A percentile compares a stretch with the other conserved stretches of the same genome.
Conservation (phyloP, 2,113 vertebrate genomes). For the Isurus oxyrinchus region DNA sequence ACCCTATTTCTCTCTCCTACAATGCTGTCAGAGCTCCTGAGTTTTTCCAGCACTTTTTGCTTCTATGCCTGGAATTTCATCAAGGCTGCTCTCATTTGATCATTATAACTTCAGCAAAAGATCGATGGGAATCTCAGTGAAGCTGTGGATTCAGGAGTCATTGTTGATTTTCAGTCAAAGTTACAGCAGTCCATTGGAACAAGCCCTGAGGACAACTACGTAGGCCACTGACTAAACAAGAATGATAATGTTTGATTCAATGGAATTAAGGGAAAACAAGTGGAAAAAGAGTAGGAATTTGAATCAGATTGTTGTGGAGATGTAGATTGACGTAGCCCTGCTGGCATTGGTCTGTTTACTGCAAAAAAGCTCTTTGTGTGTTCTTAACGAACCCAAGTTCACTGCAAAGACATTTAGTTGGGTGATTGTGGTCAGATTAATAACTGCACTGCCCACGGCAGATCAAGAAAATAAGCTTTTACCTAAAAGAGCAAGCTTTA, state of each 20-base stretch:
- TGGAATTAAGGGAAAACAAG: neutral
- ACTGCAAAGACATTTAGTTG: neutral
- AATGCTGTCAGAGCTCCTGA: no score
- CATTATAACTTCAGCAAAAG: neutral
- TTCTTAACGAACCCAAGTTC: neutral
- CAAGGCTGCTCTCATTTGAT: neutral
- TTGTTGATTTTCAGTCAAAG: neutral
- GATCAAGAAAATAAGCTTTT: neutral
- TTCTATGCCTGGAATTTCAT: neutral
- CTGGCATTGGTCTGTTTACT: neutral
- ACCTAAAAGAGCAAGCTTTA: neutral
- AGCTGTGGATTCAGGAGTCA: neutral
- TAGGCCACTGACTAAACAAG: neutral
- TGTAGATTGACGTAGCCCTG: neutral
- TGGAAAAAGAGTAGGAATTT: neutral
- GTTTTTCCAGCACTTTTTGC: no score
- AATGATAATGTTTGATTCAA: neutral
- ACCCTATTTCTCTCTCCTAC: no score
- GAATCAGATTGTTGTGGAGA: neutral
- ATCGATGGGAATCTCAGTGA: neutral
- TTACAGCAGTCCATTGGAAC: neutral
- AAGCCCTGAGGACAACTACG: neutral
- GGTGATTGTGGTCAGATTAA: neutral
- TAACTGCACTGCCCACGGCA: neutral
- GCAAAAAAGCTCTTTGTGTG: constrained; percentile 8